phyloP scores from a whole-genome alignment of 2,113 vertebrate genomes.

The Haemorhous mexicanus region DNA sequence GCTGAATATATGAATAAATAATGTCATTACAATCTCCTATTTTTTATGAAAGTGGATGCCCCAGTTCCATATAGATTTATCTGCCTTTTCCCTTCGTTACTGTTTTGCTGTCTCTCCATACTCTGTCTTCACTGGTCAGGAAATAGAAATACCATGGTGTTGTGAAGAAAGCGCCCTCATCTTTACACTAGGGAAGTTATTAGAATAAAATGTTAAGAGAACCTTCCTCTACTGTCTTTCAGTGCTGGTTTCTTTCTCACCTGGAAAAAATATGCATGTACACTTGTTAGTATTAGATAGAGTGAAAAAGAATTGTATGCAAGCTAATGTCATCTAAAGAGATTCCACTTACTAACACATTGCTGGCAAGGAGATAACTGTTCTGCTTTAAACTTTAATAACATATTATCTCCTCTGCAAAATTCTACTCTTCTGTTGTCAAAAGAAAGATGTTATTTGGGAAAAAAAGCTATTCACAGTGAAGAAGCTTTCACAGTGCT shows the following conservation, averaged over 20 bases:
- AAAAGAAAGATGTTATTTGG: background rate
- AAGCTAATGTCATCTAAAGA: background rate
- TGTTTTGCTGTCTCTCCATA: background rate
- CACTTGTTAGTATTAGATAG: conserved; percentile 15
- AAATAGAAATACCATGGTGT: background rate
- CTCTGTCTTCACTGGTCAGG: background rate
- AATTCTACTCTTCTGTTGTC: background rate
- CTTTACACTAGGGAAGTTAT: background rate
- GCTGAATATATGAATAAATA: background rate
- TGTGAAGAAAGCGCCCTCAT: background rate
- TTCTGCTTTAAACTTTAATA: background rate
- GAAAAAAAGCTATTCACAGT: background rate
- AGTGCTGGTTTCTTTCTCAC: background rate
- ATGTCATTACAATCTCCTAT: background rate
- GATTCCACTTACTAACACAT: background rate
- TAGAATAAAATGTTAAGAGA: background rate
- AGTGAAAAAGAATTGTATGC: background rate
- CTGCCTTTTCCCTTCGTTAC: background rate
- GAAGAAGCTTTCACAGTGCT: background rate
- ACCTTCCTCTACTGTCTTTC: background rate
- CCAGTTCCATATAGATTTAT: background rate
- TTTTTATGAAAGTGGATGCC: background rate
- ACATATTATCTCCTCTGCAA: background rate
- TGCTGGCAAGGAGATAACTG: background rate
- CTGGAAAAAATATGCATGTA: background rate